Evolutionary conservation across 2,797 vertebrate species (phyloP).

Genomic region (Choloepus didactylus): DNA sequence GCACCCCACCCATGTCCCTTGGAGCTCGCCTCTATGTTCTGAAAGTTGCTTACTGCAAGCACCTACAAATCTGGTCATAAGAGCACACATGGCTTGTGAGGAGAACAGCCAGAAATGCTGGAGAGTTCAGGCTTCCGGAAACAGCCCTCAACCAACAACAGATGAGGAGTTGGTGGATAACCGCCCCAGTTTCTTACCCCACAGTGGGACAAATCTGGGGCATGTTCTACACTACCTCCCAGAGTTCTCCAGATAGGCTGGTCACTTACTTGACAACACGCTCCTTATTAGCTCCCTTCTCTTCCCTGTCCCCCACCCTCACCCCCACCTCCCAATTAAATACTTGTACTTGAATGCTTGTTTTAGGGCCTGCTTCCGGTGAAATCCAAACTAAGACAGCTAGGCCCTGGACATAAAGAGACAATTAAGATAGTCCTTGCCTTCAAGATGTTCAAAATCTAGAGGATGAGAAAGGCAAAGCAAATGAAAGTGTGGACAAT

Average conservation of each 20-base stretch:
- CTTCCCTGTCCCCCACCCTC: not conserved
- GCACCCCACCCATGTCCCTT: not conserved
- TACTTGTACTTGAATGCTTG: not conserved
- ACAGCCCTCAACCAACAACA: not conserved
- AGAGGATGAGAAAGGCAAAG: not conserved
- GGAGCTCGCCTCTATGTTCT: not conserved
- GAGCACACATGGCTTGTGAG: not conserved
- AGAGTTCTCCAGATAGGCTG: not conserved
- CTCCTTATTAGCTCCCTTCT: not conserved
- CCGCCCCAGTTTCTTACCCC: not conserved
- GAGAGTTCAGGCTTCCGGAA: not conserved
- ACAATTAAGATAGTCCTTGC: not conserved
- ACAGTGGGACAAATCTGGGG: not conserved
- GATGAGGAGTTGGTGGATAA: not conserved
- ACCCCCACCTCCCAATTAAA: not conserved
- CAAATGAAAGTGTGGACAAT: not conserved
- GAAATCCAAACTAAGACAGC: not conserved
- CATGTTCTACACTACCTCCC: not conserved
- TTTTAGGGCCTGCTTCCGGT: not conserved
- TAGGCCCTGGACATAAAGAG: not conserved
- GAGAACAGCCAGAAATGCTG: slow-evolving; percentile 3
- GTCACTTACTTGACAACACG: not conserved
- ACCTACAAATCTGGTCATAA: not conserved
- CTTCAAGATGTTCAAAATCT: slow-evolving; percentile 9
- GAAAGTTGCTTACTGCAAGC: not conserved